phyloP scores from a whole-genome alignment of 2,888 invertebrate genomes.

The Cyclophora punctaria region DNA sequence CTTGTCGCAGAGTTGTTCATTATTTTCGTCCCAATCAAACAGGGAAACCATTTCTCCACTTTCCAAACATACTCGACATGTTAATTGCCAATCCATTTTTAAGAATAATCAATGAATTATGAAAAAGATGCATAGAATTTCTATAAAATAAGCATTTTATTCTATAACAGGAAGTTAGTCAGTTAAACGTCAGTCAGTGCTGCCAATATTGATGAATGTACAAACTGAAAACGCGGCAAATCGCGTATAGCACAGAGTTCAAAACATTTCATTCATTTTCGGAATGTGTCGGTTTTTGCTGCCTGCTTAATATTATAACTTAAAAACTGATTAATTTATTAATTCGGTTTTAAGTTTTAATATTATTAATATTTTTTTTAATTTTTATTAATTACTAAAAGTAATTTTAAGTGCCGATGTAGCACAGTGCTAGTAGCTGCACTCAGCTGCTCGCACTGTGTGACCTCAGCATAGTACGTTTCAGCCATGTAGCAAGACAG shows the following conservation, averaged over 20 bases:
- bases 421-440: too few species aligned
- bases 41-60: constrained; percentile 71
- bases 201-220: constrained; percentile 24
- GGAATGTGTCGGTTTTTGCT: too few species aligned
- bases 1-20: constrained; percentile 71
- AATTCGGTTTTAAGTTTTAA: too few species aligned
- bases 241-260: constrained; percentile 11
- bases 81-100: constrained; percentile 73
- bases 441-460: too few species aligned
- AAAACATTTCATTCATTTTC: too few species aligned
- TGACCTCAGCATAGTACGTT: too few species aligned
- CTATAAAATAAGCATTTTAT: constrained; percentile 36
- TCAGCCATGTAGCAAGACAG: too few species aligned
- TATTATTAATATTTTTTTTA: too few species aligned
- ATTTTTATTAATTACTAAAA: too few species aligned
- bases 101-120: constrained; percentile 18
- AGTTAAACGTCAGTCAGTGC: not conserved
- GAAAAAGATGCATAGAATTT: constrained; percentile 26
- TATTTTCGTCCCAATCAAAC: constrained; percentile 74
- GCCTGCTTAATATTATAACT: too few species aligned
- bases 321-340: too few species aligned
- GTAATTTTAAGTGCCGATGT: too few species aligned
- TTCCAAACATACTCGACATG: constrained; percentile 68
- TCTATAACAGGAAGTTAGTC: constrained; percentile 40
- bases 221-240: constrained; percentile 25